Evolutionary conservation across 1,140 invertebrate species (phyloP).

Genomic region (Gryllus bimaculatus): DNA sequence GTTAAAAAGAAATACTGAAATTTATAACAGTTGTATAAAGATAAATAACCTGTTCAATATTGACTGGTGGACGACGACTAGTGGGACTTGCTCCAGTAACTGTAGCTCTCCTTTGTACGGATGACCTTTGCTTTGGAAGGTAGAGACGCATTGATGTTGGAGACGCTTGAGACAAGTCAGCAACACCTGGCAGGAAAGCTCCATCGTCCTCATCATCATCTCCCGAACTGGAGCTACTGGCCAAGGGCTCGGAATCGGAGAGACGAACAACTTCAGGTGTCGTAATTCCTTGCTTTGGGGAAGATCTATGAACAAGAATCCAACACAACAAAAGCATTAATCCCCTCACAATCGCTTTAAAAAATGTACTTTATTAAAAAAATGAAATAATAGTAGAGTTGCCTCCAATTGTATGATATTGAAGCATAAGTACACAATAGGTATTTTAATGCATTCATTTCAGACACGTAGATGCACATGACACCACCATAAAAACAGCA

Average conservation of each 20-base stretch:
- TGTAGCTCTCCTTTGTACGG: conserved; percentile 72
- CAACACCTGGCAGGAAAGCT: conserved; percentile 27
- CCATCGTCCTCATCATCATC: conserved; percentile 29
- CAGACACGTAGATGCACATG: no score
- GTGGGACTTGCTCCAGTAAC: conserved; percentile 76
- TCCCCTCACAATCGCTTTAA: not conserved
- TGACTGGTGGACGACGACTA: conserved; percentile 49
- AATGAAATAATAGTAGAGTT: no score
- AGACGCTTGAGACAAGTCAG: conserved; percentile 26
- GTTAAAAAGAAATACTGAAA: not conserved
- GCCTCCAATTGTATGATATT: no score
- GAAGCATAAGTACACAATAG: no score
- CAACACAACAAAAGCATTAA: not conserved
- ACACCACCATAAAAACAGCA: no score
- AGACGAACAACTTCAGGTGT: not conserved
- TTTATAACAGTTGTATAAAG: not conserved
- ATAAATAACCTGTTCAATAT: conserved; percentile 49
- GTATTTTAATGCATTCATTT: no score
- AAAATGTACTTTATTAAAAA: no score
- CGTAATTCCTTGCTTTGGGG: conserved; percentile 4
- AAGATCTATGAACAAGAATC: not conserved
- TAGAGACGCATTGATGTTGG: conserved; percentile 47
- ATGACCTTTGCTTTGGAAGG: conserved; percentile 59
- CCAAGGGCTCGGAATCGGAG: not conserved
- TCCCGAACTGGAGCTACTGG: conserved; percentile 11